Evolutionary conservation across 2,888 invertebrate genomes (phyloP), one percentile per base, ranked within the genome.

Genomic region (Drosophila engyochracea): DNA sequence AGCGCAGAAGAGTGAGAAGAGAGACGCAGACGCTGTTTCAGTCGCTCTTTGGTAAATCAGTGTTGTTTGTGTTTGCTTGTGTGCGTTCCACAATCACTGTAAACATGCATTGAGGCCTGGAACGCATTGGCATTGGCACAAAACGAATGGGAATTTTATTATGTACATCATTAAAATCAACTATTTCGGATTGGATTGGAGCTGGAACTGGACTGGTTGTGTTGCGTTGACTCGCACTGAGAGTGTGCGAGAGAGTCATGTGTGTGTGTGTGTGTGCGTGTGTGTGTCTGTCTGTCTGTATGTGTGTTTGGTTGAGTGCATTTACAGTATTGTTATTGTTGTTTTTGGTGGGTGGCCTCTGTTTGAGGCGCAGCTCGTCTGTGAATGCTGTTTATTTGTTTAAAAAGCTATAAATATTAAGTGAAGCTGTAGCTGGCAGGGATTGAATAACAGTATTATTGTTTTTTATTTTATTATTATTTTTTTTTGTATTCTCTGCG

Each of bases 111-210:
- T 75, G 82, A 72, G 71, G 71, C 72, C 74, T 64, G 91, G 91
- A 92, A 92, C 91, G 83, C 83, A 85, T 79, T 90, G 92, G 92
- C 89, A 92, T 84, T 86, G 92, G 91, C 84, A 91, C 91, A 91
- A 91, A 92, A 92, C 88, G 92, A 92, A 92, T 92, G 92, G 92
- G 89, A 92, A 91, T 92, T 92, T 92, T 92, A 92, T 92, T 92
- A 92, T 92, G 92, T 92, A 91, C 92, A 92, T 92, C 92, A 92
- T 92, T 92, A 92, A 92, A 92, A 92, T 91, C 89, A 90, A 92
- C 92, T 92, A 92, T 92, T 90, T 90, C 85, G 91, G 90, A 90
- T 88, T 90, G 90, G 88, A 90, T 91, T 88, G 90, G 90, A 90
- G 87, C 77, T 74, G 74, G 67, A 76, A 76, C 86, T 78, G 81